Percentiles rank a stretch among this genome's conserved stretches.
Evolutionary conservation across 2,113 vertebrate genomes (phyloP).

Genomic region (Colossoma macropomum): DNA sequence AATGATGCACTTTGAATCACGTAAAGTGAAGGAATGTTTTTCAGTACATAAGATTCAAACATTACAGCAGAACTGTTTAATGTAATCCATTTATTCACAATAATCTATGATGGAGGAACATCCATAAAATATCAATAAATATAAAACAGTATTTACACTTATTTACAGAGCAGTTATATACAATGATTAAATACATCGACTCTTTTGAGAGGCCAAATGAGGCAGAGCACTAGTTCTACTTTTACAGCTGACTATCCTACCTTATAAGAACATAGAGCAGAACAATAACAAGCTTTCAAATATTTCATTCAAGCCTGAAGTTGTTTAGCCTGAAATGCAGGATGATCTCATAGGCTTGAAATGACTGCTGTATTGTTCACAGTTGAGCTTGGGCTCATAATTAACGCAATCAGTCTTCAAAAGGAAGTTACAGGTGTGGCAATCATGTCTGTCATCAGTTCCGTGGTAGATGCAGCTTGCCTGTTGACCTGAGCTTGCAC

Average conservation of each 20-base stretch:
- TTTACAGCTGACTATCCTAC: neutral
- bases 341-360: neutral
- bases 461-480: neutral
- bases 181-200: neutral
- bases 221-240: neutral
- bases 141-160: slow-evolving; percentile 24
- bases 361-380: neutral
- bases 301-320: neutral
- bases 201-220: neutral
- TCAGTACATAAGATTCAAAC: too few species aligned
- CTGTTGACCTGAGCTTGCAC: neutral
- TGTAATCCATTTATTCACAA: slow-evolving; percentile 20
- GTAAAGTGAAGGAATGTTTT: too few species aligned
- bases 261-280: neutral
- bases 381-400: neutral
- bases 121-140: slow-evolving; percentile 32
- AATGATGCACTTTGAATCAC: too few species aligned
- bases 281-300: neutral
- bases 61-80: neutral
- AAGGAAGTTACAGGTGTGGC: slow-evolving; percentile 20
- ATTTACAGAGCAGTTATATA: slow-evolving; percentile 28
- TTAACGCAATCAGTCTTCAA: neutral
- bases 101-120: neutral
- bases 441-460: slow-evolving; percentile 6
- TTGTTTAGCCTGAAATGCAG: neutral